These are phyloP conservation scores for Chiridota heheva DNA, from an alignment of 35 echinoderm and acorn worm species.

Conservation along the genomic window DNA sequence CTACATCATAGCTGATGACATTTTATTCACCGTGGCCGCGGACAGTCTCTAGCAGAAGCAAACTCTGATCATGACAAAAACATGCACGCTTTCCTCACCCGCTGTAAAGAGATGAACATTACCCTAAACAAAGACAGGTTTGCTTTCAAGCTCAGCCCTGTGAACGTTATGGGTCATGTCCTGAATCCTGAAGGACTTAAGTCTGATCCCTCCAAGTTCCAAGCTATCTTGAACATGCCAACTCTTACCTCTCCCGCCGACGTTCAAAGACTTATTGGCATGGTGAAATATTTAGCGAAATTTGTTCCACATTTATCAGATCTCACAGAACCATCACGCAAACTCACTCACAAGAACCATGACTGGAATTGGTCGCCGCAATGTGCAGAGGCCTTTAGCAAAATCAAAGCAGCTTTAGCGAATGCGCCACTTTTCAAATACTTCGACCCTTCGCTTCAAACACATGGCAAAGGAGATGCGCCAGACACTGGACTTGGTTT, in stretches of 20 bases:
- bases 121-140: constrained; percentile 31
- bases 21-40: constrained; percentile 41
- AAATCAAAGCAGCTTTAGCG: constrained; percentile 30
- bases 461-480: constrained; percentile 44
- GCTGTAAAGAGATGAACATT: constrained; percentile 5
- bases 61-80: constrained; percentile 55
- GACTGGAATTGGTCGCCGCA: not conserved
- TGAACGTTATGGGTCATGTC: constrained; percentile 42
- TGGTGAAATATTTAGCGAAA: not conserved
- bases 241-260: not conserved
- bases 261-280: not conserved
- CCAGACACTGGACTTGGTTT: constrained; percentile 38
- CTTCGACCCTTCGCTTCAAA: constrained; percentile 13
- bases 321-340: not conserved
- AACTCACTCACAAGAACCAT: constrained; percentile 5
- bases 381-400: constrained; percentile 21
- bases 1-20: not conserved
- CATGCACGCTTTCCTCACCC: not conserved
- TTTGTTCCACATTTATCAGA: too few species aligned
- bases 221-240: not conserved
- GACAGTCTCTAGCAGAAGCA: constrained; percentile 26
- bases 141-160: constrained; percentile 1
- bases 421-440: constrained; percentile 41
- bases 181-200: constrained; percentile 11
- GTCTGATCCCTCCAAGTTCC: constrained; percentile 20